Percentiles rank a stretch among this genome's conserved stretches.
Conservation (phyloP, 2,888 invertebrate genomes). For the Dastarcus helophoroides region DNA sequence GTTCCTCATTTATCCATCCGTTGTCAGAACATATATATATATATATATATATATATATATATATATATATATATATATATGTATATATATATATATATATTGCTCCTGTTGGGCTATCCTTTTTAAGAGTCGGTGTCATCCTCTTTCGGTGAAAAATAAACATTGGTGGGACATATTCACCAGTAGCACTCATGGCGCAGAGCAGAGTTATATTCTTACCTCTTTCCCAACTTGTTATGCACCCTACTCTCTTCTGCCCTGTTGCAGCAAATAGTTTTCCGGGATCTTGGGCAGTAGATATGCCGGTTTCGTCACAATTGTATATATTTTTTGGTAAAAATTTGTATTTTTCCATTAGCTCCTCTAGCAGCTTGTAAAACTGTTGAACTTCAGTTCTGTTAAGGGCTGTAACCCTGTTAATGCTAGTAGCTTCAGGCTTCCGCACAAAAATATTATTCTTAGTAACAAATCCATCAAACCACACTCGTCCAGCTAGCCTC, state of each 20-base stretch:
- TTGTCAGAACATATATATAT: too few species aligned
- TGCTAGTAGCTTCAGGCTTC: background rate
- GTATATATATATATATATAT: too few species aligned
- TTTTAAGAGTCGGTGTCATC: too few species aligned
- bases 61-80: too few species aligned
- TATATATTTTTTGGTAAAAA: background rate
- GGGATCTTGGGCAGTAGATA: conserved; percentile 1
- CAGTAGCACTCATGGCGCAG: conserved; percentile 11
- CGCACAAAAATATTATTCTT: conserved; percentile 1
- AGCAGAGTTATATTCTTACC: conserved; percentile 7
- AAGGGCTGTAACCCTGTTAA: background rate
- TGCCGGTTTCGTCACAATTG: conserved; percentile 3
- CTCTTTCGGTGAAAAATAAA: conserved; percentile 12
- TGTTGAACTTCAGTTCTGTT: background rate
- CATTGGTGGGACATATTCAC: conserved; percentile 12
- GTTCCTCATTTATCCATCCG: conserved; percentile 12
- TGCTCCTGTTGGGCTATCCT: conserved; percentile 8
- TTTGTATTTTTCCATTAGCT: background rate
- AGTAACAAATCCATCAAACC: background rate
- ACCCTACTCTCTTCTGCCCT: conserved; percentile 1
- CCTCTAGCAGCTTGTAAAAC: conserved; percentile 3
- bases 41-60: too few species aligned
- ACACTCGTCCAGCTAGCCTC: background rate
- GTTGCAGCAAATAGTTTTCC: background rate
- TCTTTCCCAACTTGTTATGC: conserved; percentile 3